phyloP scores from a whole-genome alignment of 2,113 vertebrate species.

The Formicarius rufipectus region DNA sequence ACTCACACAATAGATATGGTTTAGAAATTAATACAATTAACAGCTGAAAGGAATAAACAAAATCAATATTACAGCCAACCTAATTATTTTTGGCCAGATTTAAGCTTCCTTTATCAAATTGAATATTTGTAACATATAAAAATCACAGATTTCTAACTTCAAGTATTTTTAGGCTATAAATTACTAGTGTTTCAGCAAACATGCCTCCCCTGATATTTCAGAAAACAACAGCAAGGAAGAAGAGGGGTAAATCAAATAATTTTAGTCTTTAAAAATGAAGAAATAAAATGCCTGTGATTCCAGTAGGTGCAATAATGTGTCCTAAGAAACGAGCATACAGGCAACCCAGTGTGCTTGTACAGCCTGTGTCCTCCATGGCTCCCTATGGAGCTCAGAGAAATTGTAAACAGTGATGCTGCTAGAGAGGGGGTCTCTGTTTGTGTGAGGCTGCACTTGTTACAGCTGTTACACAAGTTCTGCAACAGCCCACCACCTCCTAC shows the following conservation, averaged over 20 bases:
- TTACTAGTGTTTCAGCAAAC: background rate
- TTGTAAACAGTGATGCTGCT: background rate
- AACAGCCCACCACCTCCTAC: background rate
- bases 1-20: background rate
- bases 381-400: background rate
- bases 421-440: background rate
- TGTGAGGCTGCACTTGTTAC: background rate
- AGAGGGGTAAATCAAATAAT: background rate
- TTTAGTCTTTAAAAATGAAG: background rate
- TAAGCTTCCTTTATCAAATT: background rate
- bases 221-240: background rate
- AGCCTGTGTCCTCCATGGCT: rapidly evolving
- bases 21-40: background rate
- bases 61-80: background rate
- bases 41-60: background rate
- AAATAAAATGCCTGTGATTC: background rate
- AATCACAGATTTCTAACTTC: background rate
- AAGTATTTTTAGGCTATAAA: background rate
- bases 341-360: background rate
- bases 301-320: background rate
- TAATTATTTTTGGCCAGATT: background rate
- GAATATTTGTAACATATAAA: background rate
- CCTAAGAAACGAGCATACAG: background rate
- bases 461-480: background rate
- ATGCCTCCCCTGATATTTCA: background rate